These are phyloP conservation scores for Thymelicus sylvestris DNA, from an alignment of 2,888 invertebrate species.

Conservation along the genomic window DNA sequence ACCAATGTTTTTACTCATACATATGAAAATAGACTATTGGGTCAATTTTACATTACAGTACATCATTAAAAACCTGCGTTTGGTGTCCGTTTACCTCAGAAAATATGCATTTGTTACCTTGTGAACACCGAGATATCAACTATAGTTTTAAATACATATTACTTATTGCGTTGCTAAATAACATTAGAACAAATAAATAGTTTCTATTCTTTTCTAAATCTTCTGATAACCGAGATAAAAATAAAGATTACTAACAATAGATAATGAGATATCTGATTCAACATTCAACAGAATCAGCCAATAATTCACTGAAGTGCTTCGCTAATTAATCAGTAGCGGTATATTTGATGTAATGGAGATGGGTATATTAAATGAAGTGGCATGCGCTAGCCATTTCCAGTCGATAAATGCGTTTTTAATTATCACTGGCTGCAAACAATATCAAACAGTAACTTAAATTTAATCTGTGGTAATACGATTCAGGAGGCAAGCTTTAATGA, in stretches of 20 bases:
- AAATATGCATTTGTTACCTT: no score
- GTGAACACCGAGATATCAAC: no score
- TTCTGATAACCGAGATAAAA: neutral
- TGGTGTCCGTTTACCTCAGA: no score
- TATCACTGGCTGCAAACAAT: slow-evolving; percentile 54
- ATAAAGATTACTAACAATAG: neutral
- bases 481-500: slow-evolving; percentile 57
- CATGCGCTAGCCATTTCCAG: slow-evolving; percentile 47
- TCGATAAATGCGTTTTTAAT: slow-evolving; percentile 66
- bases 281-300: neutral
- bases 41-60: no score
- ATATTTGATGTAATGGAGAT: slow-evolving; percentile 21
- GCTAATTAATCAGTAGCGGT: slow-evolving; percentile 18
- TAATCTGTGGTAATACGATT: slow-evolving; percentile 50
- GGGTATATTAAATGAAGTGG: slow-evolving; percentile 42
- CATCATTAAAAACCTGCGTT: no score
- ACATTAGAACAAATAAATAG: no score
- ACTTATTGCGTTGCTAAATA: no score
- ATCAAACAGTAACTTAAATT: slow-evolving; percentile 42
- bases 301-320: neutral
- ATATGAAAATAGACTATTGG: no score
- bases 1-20: no score
- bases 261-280: neutral
- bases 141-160: no score
- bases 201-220: no score